Evolutionary conservation across 1,140 invertebrate species (phyloP).

Genomic region (Pseudomyrmex pallidus): DNA sequence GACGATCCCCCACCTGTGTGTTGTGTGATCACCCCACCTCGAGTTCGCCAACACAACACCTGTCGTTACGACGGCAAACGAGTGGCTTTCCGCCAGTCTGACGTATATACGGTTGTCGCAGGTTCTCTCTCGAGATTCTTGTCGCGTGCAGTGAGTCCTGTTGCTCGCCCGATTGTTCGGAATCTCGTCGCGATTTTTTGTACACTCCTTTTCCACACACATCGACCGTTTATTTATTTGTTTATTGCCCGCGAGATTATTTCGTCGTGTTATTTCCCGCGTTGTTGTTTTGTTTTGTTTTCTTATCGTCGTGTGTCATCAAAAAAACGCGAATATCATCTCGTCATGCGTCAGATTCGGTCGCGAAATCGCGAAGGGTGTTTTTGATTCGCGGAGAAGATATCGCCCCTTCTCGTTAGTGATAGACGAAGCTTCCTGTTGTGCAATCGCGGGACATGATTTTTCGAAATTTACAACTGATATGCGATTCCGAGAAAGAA

Average conservation of each 20-base stretch:
- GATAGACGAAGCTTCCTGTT: constrained; percentile 23
- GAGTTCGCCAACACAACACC: constrained; percentile 64
- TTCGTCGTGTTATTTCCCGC: background rate
- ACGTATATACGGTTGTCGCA: constrained; percentile 59
- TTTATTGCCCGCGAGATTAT: background rate
- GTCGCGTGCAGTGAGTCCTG: constrained; percentile 53
- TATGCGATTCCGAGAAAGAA: background rate
- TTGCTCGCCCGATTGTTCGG: constrained; percentile 3
- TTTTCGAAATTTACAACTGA: too few relatives aligned
- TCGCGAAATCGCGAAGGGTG: background rate
- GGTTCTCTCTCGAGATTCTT: constrained; percentile 56
- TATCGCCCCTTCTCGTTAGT: background rate
- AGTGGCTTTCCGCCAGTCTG: constrained; percentile 65
- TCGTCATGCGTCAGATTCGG: background rate
- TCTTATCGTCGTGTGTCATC: background rate
- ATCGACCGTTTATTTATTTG: too few relatives aligned
- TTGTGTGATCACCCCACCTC: constrained; percentile 51
- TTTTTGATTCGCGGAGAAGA: background rate
- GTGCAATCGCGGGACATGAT: background rate
- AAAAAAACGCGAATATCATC: background rate
- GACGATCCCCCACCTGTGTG: constrained; percentile 6
- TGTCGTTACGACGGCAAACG: constrained; percentile 64
- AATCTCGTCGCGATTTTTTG: background rate
- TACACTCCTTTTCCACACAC: too few relatives aligned
- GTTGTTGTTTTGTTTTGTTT: constrained; percentile 16